Conservation (phyloP, 2,797 vertebrate species). For the Aselliscus stoliczkanus region DNA sequence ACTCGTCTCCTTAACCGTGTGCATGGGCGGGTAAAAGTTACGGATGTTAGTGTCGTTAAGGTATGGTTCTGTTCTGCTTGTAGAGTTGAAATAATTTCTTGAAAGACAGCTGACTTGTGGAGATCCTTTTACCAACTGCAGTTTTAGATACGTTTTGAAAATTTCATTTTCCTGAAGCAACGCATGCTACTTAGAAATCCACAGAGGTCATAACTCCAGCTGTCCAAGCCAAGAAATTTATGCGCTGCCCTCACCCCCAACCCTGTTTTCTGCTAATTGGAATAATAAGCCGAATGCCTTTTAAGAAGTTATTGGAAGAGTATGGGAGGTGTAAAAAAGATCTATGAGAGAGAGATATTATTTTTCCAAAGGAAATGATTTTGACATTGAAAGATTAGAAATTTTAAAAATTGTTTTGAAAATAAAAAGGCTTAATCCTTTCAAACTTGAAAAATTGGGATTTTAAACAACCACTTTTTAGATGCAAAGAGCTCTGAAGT, state of each 20-base stretch:
- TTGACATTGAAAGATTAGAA: neutral
- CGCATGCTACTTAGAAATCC: neutral
- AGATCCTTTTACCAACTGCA: neutral
- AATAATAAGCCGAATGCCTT: neutral
- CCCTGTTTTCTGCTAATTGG: neutral
- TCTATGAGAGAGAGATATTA: neutral
- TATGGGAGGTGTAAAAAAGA: neutral
- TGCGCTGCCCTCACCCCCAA: neutral
- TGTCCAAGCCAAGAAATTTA: neutral
- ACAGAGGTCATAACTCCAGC: neutral
- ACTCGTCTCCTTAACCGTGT: neutral
- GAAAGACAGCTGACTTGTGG: conserved; percentile 1
- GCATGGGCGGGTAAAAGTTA: conserved; percentile 12
- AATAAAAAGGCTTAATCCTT: neutral
- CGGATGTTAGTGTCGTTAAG: neutral
- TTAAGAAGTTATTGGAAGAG: neutral
- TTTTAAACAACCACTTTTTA: conserved; percentile 4
- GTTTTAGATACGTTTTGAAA: conserved; percentile 42
- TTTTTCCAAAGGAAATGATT: neutral
- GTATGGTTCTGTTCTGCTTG: neutral
- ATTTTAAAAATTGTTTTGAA: neutral
- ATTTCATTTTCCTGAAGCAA: conserved; percentile 15
- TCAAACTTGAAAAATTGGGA: neutral
- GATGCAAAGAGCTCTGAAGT: neutral
- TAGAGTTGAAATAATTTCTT: conserved; percentile 5